Base-by-base conservation (phyloP, 2,797 vertebrate species). In the Todus mexicanus region DNA sequence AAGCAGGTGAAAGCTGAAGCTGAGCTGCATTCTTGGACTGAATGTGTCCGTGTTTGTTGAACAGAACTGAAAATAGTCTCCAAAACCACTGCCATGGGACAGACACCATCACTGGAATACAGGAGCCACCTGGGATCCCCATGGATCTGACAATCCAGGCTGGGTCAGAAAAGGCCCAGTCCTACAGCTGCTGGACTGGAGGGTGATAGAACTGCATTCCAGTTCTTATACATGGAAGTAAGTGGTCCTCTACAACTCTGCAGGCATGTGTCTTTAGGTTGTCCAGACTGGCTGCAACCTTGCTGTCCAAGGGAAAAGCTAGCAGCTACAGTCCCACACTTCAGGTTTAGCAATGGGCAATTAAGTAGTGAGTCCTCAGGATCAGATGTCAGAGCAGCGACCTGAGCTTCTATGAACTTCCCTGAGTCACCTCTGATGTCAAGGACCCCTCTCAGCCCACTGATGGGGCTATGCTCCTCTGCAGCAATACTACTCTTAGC, bases 341-440 rank as follows among this genome's bases (percentile, higher is more conserved):
- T 23, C 11, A 7, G 2, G 14, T 21, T 72, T 68, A 43, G 12
- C 12, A 78, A n/a, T 0, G 2, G 9, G 23, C 21, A 54, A 0
- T 27, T n/a, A 63, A 72, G 27, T 7, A 53, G 11, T 1, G 3
- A 71, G 54, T 14, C 48, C 19, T 69, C 50, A 42, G 26, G 18
- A 79, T 60, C 14, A 71, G 33, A 16, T 2, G 2, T 56, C 59
- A 60, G 25, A 35, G n/a, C n/a, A n/a, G n/a, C n/a, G n/a, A n/a
- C n/a, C n/a, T n/a, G n/a, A n/a, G n/a, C n/a, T n/a, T n/a, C n/a
- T n/a, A n/a, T n/a, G n/a, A n/a, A n/a, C n/a, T 42, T 9, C 31
- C 40, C 14, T 3, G 5, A 70, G 29, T 0, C 2, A 22, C 9
- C 57, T 54, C 40, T 0, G 0, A 40, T 19, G 33, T 37, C 14